A percentile compares a stretch with the other conserved stretches of the same genome.
Conservation (phyloP, 35 echinoderm and acorn worm species). For the Lytechinus pictus region DNA sequence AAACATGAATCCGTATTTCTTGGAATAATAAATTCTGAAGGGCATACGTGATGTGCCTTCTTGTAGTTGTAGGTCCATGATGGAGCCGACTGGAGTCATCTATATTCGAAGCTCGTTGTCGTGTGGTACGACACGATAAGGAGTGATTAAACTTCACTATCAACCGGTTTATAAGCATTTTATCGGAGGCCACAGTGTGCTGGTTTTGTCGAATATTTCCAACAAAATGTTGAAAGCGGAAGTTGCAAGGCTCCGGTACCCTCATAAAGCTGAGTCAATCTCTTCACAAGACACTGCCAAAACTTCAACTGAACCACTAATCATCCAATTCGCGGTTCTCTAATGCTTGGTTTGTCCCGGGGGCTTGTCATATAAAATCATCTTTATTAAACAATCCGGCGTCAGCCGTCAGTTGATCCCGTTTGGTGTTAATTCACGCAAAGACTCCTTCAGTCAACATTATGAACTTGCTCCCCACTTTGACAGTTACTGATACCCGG, state of each 20-base stretch:
- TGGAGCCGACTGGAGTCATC: no score
- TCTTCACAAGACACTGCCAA: background rate
- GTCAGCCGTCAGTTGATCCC: background rate
- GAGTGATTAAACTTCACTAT: background rate
- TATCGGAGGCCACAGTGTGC: background rate
- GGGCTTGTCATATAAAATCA: background rate
- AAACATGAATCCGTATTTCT: no score
- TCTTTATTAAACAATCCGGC: background rate
- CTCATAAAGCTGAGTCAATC: constrained; percentile 2
- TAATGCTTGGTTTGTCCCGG: background rate
- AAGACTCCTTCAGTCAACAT: background rate
- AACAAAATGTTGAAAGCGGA: background rate
- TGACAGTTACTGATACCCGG: background rate
- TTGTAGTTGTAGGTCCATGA: no score
- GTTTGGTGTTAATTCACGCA: background rate
- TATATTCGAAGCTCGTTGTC: no score
- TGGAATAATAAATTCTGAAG: no score
- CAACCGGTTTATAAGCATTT: background rate
- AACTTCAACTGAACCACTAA: background rate
- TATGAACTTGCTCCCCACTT: background rate
- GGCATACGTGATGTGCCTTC: no score
- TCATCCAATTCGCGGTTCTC: background rate
- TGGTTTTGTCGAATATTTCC: background rate
- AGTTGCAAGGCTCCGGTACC: background rate
- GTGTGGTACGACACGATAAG: background rate